A percentile compares a stretch with the other conserved stretches of the same genome.
phyloP scores from a whole-genome alignment of 1,140 invertebrate genomes.

The Andricus grossulariae region DNA sequence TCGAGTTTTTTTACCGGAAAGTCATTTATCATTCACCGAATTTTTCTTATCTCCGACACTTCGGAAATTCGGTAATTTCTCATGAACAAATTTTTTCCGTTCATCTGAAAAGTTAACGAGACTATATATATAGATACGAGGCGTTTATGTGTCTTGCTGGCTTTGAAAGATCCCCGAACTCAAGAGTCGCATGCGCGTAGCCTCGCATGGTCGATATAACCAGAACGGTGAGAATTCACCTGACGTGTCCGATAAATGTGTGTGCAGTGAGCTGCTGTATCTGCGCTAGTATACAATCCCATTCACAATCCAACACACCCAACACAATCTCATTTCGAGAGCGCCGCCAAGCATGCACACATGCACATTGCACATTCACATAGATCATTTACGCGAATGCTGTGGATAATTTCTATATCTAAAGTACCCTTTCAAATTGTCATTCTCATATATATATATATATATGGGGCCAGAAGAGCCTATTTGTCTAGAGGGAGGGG shows the following conservation, averaged over 20 bases:
- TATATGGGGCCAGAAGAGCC: no score
- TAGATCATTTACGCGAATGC: not conserved
- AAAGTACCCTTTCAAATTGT: not conserved
- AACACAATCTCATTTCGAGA: conserved; percentile 20
- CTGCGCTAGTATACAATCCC: conserved; percentile 16
- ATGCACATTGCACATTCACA: no score
- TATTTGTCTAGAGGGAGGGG: no score
- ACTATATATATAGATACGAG: conserved; percentile 8
- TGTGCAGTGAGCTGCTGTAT: conserved; percentile 1
- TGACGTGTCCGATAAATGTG: conserved; percentile 46
- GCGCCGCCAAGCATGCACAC: not conserved
- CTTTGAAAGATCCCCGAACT: conserved; percentile 16
- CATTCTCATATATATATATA: not conserved
- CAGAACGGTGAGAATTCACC: conserved; percentile 39
- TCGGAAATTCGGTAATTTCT: no score
- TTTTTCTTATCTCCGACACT: no score
- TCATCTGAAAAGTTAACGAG: not conserved
- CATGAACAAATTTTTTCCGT: not conserved
- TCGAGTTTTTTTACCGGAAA: no score
- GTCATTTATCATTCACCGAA: no score
- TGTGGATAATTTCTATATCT: not conserved
- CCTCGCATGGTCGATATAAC: conserved; percentile 31
- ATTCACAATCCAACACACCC: no score
- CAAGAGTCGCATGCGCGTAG: conserved; percentile 37
- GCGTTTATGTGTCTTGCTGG: conserved; percentile 18